A percentile compares a stretch with the other conserved stretches of the same genome.
Evolutionary conservation across 2,797 vertebrate genomes (phyloP).

Genomic region (Phoebastria nigripes): DNA sequence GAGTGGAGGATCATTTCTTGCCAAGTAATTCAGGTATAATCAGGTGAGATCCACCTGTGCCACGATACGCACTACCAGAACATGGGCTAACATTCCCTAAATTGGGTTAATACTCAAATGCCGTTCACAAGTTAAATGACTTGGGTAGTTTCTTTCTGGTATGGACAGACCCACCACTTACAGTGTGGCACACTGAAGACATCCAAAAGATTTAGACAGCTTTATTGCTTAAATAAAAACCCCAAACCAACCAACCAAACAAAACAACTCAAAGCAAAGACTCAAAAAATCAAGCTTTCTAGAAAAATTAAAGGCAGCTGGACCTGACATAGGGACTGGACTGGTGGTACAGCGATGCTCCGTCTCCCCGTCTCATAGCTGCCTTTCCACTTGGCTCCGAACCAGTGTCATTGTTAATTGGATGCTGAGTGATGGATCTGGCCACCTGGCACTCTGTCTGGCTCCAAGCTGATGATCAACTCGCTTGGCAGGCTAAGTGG

Average conservation of each 20-base stretch:
- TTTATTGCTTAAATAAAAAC: background rate
- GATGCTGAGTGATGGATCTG: slow-evolving; percentile 34
- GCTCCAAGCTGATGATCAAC: background rate
- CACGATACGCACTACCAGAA: background rate
- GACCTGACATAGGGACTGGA: background rate
- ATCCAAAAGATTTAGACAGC: background rate
- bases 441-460: slow-evolving; percentile 67
- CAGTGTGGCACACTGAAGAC: background rate
- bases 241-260: background rate
- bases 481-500: slow-evolving; percentile 33
- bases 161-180: background rate
- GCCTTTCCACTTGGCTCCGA: background rate
- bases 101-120: background rate
- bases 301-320: background rate
- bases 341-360: background rate
- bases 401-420: slow-evolving; percentile 40
- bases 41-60: background rate
- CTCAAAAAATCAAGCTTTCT: background rate
- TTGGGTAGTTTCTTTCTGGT: background rate
- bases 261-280: background rate
- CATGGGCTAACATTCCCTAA: background rate
- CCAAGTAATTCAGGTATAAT: background rate
- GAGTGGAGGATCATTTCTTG: background rate
- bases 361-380: background rate
- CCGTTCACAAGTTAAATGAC: background rate